phyloP scores from a whole-genome alignment of 2,888 invertebrate genomes.

The Gerosis bhagava region DNA sequence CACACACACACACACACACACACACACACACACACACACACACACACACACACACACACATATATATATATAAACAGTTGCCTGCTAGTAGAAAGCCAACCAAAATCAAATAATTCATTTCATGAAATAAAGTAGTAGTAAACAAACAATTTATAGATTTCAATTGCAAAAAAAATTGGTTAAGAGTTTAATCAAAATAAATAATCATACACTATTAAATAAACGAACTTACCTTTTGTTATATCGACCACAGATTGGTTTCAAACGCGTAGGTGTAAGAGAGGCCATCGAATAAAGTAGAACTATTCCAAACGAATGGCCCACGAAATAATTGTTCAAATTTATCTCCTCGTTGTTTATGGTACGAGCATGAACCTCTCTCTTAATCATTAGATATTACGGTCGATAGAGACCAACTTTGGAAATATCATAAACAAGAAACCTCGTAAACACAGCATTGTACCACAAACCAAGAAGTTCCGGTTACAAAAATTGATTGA shows the following conservation, averaged over 20 bases:
- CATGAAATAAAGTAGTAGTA: too few relatives aligned
- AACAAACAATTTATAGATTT: too few relatives aligned
- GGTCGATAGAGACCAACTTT: conserved; percentile 29
- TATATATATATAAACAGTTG: too few relatives aligned
- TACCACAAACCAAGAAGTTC: conserved; percentile 38
- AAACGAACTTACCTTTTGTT: conserved; percentile 24
- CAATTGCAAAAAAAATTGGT: too few relatives aligned
- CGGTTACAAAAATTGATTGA: conserved; percentile 48
- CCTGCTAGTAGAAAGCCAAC: too few relatives aligned
- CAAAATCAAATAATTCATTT: too few relatives aligned
- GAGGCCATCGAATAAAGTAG: conserved; percentile 56
- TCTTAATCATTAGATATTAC: conserved; percentile 39
- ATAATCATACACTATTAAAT: background rate
- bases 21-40: too few relatives aligned
- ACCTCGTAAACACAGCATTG: conserved; percentile 33
- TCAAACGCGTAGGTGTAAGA: conserved; percentile 56
- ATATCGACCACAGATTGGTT: conserved; percentile 40
- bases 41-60: too few relatives aligned
- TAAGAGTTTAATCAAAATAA: background rate
- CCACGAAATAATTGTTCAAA: conserved; percentile 59
- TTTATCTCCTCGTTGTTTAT: conserved; percentile 56
- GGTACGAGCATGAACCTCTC: conserved; percentile 42
- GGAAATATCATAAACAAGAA: conserved; percentile 36
- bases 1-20: too few relatives aligned
- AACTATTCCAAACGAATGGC: conserved; percentile 50